Conservation (phyloP, 2,888 invertebrate species). For the Andrena chrysosceles region DNA sequence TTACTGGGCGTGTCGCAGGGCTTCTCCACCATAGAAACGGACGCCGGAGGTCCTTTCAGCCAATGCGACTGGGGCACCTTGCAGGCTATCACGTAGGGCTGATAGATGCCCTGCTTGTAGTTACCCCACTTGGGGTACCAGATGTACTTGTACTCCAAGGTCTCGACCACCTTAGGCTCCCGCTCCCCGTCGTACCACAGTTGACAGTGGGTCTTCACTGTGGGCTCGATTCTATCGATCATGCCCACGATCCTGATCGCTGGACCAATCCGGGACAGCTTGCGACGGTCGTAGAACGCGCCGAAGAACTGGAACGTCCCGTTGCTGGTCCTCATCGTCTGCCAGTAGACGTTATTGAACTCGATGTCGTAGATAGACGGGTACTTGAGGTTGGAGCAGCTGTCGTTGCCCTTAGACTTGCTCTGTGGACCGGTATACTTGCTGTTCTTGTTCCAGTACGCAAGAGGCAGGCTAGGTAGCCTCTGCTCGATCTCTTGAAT, state of each 20-base stretch:
- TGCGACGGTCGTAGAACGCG: conserved; percentile 94
- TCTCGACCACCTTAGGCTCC: conserved; percentile 92
- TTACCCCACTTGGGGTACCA: conserved; percentile 98
- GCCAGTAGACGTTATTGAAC: conserved; percentile 98
- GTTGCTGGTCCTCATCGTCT: conserved; percentile 92
- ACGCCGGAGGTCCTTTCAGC: conserved; percentile 90
- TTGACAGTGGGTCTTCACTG: conserved; percentile 93
- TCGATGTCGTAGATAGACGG: conserved; percentile 96
- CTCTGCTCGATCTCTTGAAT: conserved; percentile 92
- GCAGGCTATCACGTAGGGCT: conserved; percentile 96
- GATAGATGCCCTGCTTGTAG: conserved; percentile 95
- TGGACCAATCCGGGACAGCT: conserved; percentile 92
- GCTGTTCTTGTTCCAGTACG: conserved; percentile 93
- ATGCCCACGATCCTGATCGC: conserved; percentile 94
- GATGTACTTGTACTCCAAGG: conserved; percentile 96
- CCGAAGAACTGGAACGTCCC: conserved; percentile 97
- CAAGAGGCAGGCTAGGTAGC: conserved; percentile 93
- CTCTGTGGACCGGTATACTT: conserved; percentile 79
- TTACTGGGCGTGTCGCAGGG: conserved; percentile 95
- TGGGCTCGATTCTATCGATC: conserved; percentile 95
- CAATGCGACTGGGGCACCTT: conserved; percentile 91
- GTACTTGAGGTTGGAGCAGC: conserved; percentile 89
- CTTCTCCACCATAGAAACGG: conserved; percentile 94
- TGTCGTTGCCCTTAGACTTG: conserved; percentile 86
- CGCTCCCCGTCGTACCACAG: conserved; percentile 95